Evolutionary conservation across 2,888 invertebrate species (phyloP).

Genomic region (Melipona beecheii): DNA sequence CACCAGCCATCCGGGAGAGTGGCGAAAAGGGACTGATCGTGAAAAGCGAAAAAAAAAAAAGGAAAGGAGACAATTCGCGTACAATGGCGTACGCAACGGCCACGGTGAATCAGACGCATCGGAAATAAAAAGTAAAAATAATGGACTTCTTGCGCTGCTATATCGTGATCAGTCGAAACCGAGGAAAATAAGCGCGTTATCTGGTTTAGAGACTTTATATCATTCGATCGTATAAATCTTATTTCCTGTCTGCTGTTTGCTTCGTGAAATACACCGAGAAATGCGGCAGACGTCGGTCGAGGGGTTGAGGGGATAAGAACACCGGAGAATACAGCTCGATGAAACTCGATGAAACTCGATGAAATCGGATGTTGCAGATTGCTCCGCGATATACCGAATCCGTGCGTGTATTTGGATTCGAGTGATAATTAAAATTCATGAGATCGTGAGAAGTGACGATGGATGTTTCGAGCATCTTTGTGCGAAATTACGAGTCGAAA

Average conservation of each 20-base stretch:
- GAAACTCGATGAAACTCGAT: neutral
- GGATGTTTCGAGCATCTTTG: neutral
- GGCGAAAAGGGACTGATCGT: neutral
- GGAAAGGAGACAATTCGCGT: too few species aligned
- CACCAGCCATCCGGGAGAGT: conserved; percentile 20
- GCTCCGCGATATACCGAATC: neutral
- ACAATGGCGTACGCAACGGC: conserved; percentile 17
- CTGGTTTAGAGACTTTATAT: conserved; percentile 22
- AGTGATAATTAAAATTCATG: neutral
- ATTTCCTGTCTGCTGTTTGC: conserved; percentile 14
- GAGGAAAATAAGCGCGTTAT: conserved; percentile 21
- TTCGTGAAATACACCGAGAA: neutral
- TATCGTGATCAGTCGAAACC: conserved; percentile 20
- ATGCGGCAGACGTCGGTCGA: neutral
- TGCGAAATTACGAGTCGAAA: too few species aligned
- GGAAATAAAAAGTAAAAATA: too few species aligned
- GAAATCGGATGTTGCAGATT: neutral
- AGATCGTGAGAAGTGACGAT: neutral
- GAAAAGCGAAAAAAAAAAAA: neutral
- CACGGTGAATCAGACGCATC: conserved; percentile 13
- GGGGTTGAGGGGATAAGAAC: neutral
- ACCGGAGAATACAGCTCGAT: neutral
- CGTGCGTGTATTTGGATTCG: neutral
- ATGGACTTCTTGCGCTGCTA: neutral
- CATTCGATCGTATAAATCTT: conserved; percentile 33